Conservation (phyloP, 2,888 invertebrate species). For the Smittia sp. region DNA sequence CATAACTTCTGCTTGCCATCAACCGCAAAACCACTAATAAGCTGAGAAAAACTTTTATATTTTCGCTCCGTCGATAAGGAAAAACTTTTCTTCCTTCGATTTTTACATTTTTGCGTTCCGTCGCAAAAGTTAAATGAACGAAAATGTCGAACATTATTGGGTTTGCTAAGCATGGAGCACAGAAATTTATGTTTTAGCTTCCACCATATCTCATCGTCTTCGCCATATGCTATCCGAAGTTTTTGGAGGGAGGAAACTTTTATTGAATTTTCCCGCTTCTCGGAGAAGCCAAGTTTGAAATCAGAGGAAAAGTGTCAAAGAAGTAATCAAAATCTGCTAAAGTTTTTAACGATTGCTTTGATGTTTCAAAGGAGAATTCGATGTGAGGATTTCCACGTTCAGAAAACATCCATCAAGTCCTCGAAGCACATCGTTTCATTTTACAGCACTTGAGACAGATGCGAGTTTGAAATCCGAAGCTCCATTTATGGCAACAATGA, state of each 20-base stretch:
- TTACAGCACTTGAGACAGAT: too few relatives aligned
- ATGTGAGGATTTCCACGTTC: too few relatives aligned
- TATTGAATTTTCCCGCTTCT: constrained; percentile 14
- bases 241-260: constrained; percentile 4
- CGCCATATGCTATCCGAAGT: background rate
- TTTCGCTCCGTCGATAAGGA: background rate
- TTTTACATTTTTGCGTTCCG: background rate
- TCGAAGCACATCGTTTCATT: background rate
- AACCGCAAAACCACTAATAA: background rate
- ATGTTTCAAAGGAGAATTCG: too few relatives aligned
- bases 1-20: too few relatives aligned
- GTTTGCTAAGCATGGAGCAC: background rate
- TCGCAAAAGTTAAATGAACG: constrained; percentile 9
- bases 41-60: background rate
- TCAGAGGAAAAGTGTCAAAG: too few relatives aligned
- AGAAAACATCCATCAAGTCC: background rate
- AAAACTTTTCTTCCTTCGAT: background rate
- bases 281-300: too few relatives aligned
- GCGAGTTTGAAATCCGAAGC: too few relatives aligned
- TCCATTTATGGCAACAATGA: background rate
- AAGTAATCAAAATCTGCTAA: too few relatives aligned
- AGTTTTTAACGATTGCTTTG: too few relatives aligned
- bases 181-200: constrained; percentile 1
- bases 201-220: background rate
- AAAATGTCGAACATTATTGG: constrained; percentile 19